Conservation (phyloP, 2,888 invertebrate species). For the Galeruca laticollis region DNA sequence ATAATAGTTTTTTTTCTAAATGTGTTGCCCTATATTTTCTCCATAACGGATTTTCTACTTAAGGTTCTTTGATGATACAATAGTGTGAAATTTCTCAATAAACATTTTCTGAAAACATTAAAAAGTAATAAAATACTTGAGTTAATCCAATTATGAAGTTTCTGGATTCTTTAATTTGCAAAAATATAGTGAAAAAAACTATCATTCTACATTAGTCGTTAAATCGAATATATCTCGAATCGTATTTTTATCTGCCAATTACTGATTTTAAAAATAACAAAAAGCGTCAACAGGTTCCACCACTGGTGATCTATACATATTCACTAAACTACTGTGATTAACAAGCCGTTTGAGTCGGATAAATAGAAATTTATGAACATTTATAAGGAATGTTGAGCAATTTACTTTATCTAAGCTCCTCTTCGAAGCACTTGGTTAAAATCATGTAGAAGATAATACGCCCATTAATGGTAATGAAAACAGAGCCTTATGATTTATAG, state of each 20-base stretch:
- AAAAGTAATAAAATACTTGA: too few relatives aligned
- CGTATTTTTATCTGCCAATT: background rate
- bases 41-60: too few relatives aligned
- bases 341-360: slow-evolving; percentile 25
- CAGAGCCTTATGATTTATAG: slow-evolving; percentile 52
- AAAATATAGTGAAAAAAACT: too few relatives aligned
- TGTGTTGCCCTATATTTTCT: too few relatives aligned
- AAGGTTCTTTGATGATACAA: too few relatives aligned
- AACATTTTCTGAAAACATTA: too few relatives aligned
- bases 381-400: slow-evolving; percentile 26
- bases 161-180: too few relatives aligned
- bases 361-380: slow-evolving; percentile 33
- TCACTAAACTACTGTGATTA: slow-evolving; percentile 20
- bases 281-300: background rate
- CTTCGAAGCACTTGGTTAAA: slow-evolving; percentile 34
- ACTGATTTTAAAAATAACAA: background rate
- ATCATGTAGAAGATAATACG: slow-evolving; percentile 44
- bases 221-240: too few relatives aligned
- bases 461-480: slow-evolving; percentile 54
- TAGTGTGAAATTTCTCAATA: too few relatives aligned
- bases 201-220: too few relatives aligned
- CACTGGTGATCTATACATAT: background rate
- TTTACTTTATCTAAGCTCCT: slow-evolving; percentile 27
- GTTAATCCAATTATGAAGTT: too few relatives aligned
- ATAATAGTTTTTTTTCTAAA: too few relatives aligned